These are phyloP conservation scores for Pyrocoelia pectoralis DNA, from an alignment of 2,888 invertebrate genomes.

Conservation along the genomic window DNA sequence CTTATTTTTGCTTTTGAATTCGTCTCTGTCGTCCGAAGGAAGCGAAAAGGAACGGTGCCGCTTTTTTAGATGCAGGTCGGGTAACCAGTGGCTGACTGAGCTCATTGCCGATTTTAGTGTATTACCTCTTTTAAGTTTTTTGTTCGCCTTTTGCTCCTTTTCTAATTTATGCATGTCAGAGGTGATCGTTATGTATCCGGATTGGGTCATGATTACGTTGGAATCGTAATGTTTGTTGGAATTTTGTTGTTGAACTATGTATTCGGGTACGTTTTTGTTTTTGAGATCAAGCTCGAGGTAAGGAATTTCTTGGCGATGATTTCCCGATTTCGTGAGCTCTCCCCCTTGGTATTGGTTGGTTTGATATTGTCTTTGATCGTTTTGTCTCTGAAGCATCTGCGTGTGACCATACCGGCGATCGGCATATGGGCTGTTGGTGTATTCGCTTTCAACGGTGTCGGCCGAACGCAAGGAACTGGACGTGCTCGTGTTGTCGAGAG, in stretches of 20 bases:
- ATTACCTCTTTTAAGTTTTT: slow-evolving; percentile 74
- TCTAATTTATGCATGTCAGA: slow-evolving; percentile 69
- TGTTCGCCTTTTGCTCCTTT: slow-evolving; percentile 65
- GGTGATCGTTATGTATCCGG: slow-evolving; percentile 79
- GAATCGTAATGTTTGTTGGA: slow-evolving; percentile 62
- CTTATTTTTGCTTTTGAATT: slow-evolving; percentile 62
- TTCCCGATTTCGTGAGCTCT: slow-evolving; percentile 53
- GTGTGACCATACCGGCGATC: slow-evolving; percentile 48
- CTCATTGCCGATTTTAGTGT: slow-evolving; percentile 83
- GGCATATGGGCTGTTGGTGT: slow-evolving; percentile 58
- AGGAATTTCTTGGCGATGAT: slow-evolving; percentile 58
- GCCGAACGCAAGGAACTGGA: slow-evolving; percentile 71
- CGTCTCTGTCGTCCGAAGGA: slow-evolving; percentile 72
- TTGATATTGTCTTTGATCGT: slow-evolving; percentile 48
- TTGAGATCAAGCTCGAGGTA: slow-evolving; percentile 60
- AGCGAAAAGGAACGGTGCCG: slow-evolving; percentile 84
- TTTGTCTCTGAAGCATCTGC: slow-evolving; percentile 34
- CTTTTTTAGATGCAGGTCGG: slow-evolving; percentile 80
- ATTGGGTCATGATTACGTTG: slow-evolving; percentile 77
- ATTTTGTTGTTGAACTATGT: slow-evolving; percentile 53
- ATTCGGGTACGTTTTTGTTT: slow-evolving; percentile 64
- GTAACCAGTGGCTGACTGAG: slow-evolving; percentile 81
- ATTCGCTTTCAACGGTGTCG: slow-evolving; percentile 64
- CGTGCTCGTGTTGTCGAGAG: slow-evolving; percentile 64
- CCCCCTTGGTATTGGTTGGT: slow-evolving; percentile 44